Base-by-base conservation (phyloP, 2,888 invertebrate species). In the Chrysodeixis includens region DNA sequence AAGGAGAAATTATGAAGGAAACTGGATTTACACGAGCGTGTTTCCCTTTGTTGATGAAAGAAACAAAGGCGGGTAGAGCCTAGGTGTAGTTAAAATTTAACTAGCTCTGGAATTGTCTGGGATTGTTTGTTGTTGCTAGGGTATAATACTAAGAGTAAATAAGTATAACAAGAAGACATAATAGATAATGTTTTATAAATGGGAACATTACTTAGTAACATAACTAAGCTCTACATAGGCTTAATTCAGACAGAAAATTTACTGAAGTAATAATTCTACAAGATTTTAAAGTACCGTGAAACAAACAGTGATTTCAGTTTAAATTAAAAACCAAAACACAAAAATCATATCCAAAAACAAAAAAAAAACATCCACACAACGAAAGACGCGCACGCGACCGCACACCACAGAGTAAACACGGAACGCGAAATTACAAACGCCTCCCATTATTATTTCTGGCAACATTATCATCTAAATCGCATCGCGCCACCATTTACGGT, bases 381-480 rank as follows among this genome's bases (percentile, higher is more conserved):
- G 16, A 59, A 51, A 63, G 59, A 77, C 55, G 58, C 67, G 79
- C 81, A 74, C 82, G 72, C 73, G 69, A 77, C 84, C 83, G 79
- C 86, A 74, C 79, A 74, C 78, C 78, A 63, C 81, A 85, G 83
- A 85, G 82, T 83, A 90, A 90, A 91, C 88, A 90, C 75, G 69
- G 75, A 46, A 74, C 82, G 83, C 83, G 82, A 88, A 90, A 92
- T 90, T 89, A 91, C 90, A 81, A 78, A 81, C 85, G 83, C 82
- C 86, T 85, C 81, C 89, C 91, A 91, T 93, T 94, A 93, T 93
- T 93, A 94, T 93, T 92, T 92, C 91, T 89, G 84, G 71, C 82
- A 79, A 92, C 92, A 94, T 95, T 94, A 94, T 92, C 93, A 94
- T 95, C 94, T 94, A 93, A 94, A 95, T 94, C 94, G 94, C 92